phyloP scores from a whole-genome alignment of 2,113 vertebrate genomes.

The Ammodytes marinus region DNA sequence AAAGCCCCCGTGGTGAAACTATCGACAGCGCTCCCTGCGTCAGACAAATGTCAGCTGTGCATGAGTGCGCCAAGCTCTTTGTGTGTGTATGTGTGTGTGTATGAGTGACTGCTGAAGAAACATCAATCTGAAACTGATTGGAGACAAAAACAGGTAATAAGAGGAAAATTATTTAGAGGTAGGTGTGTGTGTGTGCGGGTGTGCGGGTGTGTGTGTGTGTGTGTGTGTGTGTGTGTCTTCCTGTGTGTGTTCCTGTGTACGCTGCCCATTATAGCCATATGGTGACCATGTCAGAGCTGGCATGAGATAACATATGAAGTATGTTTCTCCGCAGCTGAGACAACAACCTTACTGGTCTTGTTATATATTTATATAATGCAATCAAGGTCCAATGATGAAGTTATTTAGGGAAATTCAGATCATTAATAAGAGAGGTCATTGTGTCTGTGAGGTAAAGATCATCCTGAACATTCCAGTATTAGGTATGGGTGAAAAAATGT shows the following conservation, averaged over 20 bases:
- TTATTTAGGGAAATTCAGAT: background rate
- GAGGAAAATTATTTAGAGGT: slow-evolving; percentile 13
- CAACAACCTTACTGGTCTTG: background rate
- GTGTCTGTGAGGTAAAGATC: too few relatives aligned
- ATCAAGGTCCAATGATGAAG: background rate
- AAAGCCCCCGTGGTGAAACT: slow-evolving; percentile 67
- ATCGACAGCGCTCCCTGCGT: slow-evolving; percentile 70
- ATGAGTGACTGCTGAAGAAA: slow-evolving; percentile 15
- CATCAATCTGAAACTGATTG: slow-evolving; percentile 30
- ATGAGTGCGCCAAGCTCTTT: slow-evolving; percentile 33
- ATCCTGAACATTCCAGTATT: too few relatives aligned
- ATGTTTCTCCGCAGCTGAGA: background rate
- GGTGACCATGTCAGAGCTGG: slow-evolving; percentile 43
- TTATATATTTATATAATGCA: background rate
- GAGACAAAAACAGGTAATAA: slow-evolving; percentile 49
- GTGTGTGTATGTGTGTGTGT: slow-evolving; percentile 16
- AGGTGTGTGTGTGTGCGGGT: background rate
- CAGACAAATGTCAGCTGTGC: slow-evolving; percentile 75
- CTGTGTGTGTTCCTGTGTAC: slow-evolving; percentile 25
- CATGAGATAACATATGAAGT: slow-evolving; percentile 36
- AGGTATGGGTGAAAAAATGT: too few relatives aligned
- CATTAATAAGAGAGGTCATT: too few relatives aligned
- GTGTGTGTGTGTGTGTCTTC: background rate
- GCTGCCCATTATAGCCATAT: slow-evolving; percentile 32
- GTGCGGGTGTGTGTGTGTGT: background rate